Percentiles rank a stretch among this genome's conserved stretches.
These are phyloP conservation scores for Nesidiocoris tenuis DNA, from an alignment of 2,888 invertebrate genomes.

Conservation along the genomic window DNA sequence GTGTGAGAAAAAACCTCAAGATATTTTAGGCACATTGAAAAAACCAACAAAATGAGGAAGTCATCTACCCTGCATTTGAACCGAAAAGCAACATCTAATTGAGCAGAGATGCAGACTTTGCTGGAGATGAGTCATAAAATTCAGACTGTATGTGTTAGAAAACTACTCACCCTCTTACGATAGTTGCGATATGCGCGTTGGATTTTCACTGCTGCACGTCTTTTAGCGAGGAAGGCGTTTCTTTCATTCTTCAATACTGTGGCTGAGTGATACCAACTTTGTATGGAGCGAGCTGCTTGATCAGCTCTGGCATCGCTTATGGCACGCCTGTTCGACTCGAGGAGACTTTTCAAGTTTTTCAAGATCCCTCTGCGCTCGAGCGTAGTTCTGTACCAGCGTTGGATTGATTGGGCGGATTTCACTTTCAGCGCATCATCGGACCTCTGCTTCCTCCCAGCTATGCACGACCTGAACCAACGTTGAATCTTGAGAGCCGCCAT, in stretches of 20 bases:
- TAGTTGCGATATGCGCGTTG: conserved; percentile 58
- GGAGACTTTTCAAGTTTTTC: conserved; percentile 44
- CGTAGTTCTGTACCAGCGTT: conserved; percentile 31
- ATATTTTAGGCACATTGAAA: no score
- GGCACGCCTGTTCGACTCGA: neutral
- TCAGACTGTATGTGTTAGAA: no score
- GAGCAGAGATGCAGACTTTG: no score
- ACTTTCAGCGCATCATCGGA: neutral
- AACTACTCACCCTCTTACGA: conserved; percentile 5
- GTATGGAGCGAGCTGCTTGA: conserved; percentile 55
- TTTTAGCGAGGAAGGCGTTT: neutral
- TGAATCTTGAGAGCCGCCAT: conserved; percentile 19
- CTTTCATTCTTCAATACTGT: neutral
- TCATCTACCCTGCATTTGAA: no score
- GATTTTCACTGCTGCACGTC: conserved; percentile 54
- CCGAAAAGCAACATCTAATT: no score
- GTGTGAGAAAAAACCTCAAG: no score
- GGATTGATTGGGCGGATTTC: conserved; percentile 25
- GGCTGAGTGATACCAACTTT: neutral
- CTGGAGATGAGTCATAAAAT: no score
- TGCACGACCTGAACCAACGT: conserved; percentile 15
- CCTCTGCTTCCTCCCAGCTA: neutral
- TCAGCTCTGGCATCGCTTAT: conserved; percentile 5
- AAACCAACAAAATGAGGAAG: no score
- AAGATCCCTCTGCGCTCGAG: neutral